These are phyloP conservation scores for Raphicerus campestris DNA, from an alignment of 2,113 vertebrate species.

Conservation along the genomic window DNA sequence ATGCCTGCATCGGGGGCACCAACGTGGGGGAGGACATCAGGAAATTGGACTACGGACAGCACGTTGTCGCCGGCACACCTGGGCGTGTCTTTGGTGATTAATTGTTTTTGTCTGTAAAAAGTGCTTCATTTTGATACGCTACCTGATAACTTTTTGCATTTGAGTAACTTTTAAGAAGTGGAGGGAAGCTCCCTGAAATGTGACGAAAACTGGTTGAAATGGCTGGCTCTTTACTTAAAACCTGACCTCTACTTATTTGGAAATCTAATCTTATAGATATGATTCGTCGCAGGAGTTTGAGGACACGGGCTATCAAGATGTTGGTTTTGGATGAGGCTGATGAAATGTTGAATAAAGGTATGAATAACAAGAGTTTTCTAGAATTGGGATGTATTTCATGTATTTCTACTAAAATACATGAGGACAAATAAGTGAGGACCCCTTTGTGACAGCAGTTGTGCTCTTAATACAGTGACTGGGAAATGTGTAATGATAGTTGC, in stretches of 20 bases:
- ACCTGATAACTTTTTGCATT: accelerated
- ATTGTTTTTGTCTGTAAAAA: neutral
- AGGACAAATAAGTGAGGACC: accelerated
- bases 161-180: accelerated
- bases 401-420: neutral
- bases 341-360: constrained; percentile 99
- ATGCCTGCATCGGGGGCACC: constrained; percentile 96
- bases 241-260: neutral
- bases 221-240: accelerated
- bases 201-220: neutral
- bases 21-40: constrained; percentile 97
- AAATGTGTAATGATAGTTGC: too few species aligned
- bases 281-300: constrained; percentile 95
- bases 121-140: accelerated
- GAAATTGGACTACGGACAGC: constrained; percentile 96
- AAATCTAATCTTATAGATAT: constrained; percentile 85
- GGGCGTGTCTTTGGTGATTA: constrained; percentile 93
- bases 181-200: neutral
- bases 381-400: accelerated
- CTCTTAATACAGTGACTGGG: neutral
- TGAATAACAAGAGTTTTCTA: neutral
- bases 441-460: neutral
- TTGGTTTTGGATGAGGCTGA: constrained; percentile 97
- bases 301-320: constrained; percentile 99
- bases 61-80: constrained; percentile 95